phyloP scores from a whole-genome alignment of 2,888 invertebrate species.

The Polyploca ridens region DNA sequence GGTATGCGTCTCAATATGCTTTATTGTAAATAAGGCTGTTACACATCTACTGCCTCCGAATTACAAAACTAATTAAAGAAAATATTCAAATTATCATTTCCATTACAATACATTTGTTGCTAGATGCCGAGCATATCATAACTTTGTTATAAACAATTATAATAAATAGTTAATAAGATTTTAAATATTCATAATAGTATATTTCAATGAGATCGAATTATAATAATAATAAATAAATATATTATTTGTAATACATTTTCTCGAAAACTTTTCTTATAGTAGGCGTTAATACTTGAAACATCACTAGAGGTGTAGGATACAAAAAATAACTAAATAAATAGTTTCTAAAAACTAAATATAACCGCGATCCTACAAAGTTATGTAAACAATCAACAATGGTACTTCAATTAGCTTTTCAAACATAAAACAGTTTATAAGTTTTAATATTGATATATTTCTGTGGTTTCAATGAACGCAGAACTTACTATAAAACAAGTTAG shows the following conservation, averaged over 20 bases:
- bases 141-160: constrained; percentile 15
- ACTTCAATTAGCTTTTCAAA: constrained; percentile 21
- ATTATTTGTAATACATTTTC: constrained; percentile 26
- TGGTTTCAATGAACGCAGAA: not conserved
- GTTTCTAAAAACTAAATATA: constrained; percentile 30
- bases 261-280: not conserved
- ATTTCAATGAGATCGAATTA: constrained; percentile 59
- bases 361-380: constrained; percentile 14
- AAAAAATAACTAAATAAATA: constrained; percentile 49
- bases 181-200: constrained; percentile 25
- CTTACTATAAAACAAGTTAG: not conserved
- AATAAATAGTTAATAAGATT: constrained; percentile 31
- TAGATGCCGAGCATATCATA: constrained; percentile 30
- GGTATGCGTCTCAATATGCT: constrained; percentile 75
- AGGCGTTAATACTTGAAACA: constrained; percentile 44
- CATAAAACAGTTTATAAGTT: constrained; percentile 14
- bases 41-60: constrained; percentile 69
- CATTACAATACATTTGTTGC: constrained; percentile 40
- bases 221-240: constrained; percentile 29
- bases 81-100: constrained; percentile 41
- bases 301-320: constrained; percentile 49
- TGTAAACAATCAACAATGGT: not conserved
- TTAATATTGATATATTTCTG: not conserved
- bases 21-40: constrained; percentile 81
- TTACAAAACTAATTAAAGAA: constrained; percentile 70